Conservation (phyloP, 2,113 vertebrate species). For the Loxodonta africana region DNA sequence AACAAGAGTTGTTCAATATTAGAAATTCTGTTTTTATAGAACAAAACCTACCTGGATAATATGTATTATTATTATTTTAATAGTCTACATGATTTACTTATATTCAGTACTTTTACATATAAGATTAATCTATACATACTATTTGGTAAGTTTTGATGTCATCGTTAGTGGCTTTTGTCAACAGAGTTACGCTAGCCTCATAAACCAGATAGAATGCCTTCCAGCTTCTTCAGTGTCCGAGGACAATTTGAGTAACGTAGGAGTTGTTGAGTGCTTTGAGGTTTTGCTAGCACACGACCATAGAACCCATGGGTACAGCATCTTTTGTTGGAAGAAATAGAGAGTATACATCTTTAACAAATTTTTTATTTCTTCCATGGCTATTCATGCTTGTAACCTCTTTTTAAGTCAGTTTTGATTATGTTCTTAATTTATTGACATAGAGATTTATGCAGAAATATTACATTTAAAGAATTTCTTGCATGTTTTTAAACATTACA, state of each 20-base stretch:
- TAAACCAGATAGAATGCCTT: not conserved
- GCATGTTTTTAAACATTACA: not conserved
- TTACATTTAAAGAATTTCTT: not conserved
- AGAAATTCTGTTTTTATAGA: not conserved
- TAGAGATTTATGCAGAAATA: constrained; percentile 4
- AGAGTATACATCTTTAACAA: constrained; percentile 7
- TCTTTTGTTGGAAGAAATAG: not conserved
- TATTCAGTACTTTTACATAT: not conserved
- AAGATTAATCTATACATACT: not conserved
- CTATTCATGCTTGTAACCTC: not conserved
- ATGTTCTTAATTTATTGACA: not conserved
- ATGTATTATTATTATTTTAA: not conserved
- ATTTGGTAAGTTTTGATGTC: not conserved
- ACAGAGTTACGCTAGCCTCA: not conserved
- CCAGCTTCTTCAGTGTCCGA: not conserved
- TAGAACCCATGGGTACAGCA: not conserved
- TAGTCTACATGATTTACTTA: not conserved
- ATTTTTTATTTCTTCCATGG: not conserved
- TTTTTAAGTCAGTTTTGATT: not conserved
- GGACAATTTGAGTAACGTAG: not conserved
- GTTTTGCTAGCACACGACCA: not conserved
- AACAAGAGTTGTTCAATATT: constrained; percentile 39
- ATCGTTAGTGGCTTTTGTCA: not conserved
- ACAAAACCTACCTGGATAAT: not conserved
- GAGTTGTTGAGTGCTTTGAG: not conserved